Evolutionary conservation across 2,888 invertebrate species (phyloP), one percentile per base, ranked within the genome.

Genomic region (Cyclophora punctaria): DNA sequence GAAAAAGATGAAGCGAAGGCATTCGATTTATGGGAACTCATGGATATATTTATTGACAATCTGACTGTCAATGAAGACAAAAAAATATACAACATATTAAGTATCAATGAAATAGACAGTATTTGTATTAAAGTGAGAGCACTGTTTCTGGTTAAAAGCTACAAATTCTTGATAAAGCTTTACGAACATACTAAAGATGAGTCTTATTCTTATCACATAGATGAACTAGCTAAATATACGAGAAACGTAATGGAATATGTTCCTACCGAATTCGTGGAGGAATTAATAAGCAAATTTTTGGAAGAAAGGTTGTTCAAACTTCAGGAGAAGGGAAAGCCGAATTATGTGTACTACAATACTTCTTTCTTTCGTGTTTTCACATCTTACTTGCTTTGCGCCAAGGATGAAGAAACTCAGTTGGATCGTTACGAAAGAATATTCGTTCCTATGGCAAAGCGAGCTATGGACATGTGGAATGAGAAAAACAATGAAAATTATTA

Each of bases 51-150:
- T 55, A 75, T 83, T 42, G 69, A 78, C 35, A 74, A 74, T 53
- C 60, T 83, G 51, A 66, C 70, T 20, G 68, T 69, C 50, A 63
- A 72, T 51, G 83, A 83, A 67, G 75, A 81, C 57, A 69, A 73
- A 52, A 63, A 62, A 50, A 70, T 80, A 48, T 83, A 81, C 51
- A 60, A 71, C 34, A 58, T 69, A 44, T 54, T 83, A 44, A 37
- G 5, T 46, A 57, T 44, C 35, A 64, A 37, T 37, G 5, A 37
- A 5, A 65, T 77, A 3, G 41, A 63, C 41, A 45, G 71, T 33
- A 57, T 80, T 42, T 78, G 80, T 4, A 5, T 53, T 3, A 57
- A 54, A 7, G 58, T 82, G 3, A 66, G 66, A 56, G 63, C 73
- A 3, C 62, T 65, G n/a, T 80, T 67, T 57, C 69, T 76, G 50